These are phyloP conservation scores for Ardeotis arabs DNA, from an alignment of 2,113 vertebrate genomes.

Conservation along the genomic window DNA sequence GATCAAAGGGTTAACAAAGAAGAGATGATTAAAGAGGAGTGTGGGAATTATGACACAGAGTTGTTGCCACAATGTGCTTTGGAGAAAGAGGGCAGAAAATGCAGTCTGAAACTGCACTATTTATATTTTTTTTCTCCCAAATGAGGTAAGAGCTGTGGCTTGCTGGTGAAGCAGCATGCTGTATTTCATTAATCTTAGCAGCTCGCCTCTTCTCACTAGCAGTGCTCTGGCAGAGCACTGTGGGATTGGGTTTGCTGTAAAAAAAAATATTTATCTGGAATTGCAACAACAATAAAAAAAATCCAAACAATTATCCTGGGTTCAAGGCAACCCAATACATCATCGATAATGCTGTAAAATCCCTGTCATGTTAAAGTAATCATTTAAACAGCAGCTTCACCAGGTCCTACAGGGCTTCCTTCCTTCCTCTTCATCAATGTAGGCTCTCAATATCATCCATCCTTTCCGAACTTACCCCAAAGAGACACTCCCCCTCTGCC, in stretches of 20 bases:
- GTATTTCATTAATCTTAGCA: not conserved
- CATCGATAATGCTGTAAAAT: constrained; percentile 9
- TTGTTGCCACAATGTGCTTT: not conserved
- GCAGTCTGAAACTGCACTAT: not conserved
- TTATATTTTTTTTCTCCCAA: not conserved
- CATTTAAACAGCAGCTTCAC: not conserved
- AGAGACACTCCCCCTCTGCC: not conserved
- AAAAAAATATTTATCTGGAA: not conserved
- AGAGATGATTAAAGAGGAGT: not conserved
- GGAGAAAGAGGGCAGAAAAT: not conserved
- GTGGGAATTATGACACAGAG: not conserved
- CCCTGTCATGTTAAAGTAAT: not conserved
- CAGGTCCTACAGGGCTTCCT: not conserved
- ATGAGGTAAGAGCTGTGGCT: not conserved
- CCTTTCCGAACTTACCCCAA: not conserved
- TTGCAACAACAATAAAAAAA: not conserved
- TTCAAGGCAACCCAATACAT: not conserved
- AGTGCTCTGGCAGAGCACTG: not conserved
- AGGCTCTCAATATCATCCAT: not conserved
- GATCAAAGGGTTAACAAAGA: not conserved
- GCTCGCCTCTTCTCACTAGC: not conserved
- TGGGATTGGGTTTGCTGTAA: not conserved
- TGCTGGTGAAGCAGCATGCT: not conserved
- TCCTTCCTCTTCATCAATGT: not conserved
- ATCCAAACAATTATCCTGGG: not conserved